These are phyloP conservation scores for Onychomys arenicola DNA, from an alignment of 2,797 vertebrate genomes.

Conservation along the genomic window DNA sequence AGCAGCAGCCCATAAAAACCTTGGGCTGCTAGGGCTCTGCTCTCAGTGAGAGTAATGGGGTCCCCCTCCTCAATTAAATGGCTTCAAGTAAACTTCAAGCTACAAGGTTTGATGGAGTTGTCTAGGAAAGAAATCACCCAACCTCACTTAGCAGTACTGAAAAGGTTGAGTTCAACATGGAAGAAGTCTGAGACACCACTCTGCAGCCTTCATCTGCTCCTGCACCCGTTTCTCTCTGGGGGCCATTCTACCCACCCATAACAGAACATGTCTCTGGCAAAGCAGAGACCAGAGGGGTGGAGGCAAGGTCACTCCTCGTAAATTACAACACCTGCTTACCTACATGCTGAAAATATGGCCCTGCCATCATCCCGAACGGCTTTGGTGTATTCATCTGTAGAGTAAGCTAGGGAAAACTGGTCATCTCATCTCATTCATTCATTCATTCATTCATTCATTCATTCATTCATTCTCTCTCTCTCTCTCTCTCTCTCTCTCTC, in stretches of 20 bases:
- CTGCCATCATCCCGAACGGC: background rate
- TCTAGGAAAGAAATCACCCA: background rate
- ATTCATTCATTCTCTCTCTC: background rate
- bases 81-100: background rate
- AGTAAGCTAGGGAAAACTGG: background rate
- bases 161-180: background rate
- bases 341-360: background rate
- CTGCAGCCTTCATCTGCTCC: background rate
- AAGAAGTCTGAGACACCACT: background rate
- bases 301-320: background rate
- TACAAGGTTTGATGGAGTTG: background rate
- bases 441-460: too few relatives aligned
- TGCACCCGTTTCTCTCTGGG: background rate
- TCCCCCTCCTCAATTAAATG: background rate
- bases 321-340: background rate
- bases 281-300: background rate
- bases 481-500: too few relatives aligned
- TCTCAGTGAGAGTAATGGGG: background rate
- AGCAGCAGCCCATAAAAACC: background rate
- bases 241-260: background rate
- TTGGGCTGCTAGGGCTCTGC: background rate
- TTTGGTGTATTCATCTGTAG: background rate
- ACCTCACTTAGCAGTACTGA: background rate
- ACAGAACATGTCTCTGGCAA: background rate
- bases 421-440: too few relatives aligned